Percentiles rank a stretch among this genome's conserved stretches.
These are phyloP conservation scores for Sphaeramia orbicularis DNA, from an alignment of 2,797 vertebrate species.

Conservation along the genomic window DNA sequence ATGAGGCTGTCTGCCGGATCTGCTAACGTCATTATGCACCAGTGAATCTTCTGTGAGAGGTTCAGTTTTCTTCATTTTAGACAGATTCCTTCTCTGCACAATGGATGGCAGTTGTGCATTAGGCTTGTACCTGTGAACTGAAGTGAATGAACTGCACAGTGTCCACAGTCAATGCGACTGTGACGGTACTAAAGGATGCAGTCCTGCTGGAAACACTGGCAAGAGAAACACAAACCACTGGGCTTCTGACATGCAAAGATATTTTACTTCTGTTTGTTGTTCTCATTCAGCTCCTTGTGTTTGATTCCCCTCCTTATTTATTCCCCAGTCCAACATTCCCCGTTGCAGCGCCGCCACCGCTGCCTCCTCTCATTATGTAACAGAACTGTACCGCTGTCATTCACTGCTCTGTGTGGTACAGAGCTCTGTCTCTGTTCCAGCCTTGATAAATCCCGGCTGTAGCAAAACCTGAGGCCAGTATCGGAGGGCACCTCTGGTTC, in stretches of 20 bases:
- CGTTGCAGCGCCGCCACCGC: background rate
- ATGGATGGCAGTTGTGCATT: constrained; percentile 8
- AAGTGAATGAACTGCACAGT: constrained; percentile 5
- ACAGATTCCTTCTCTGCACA: constrained; percentile 10
- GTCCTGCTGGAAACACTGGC: constrained; percentile 7
- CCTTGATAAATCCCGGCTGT: constrained; percentile 34
- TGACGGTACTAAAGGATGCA: constrained; percentile 28
- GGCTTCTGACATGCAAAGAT: constrained; percentile 23
- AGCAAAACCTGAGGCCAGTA: constrained; percentile 29
- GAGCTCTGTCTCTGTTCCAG: constrained; percentile 47
- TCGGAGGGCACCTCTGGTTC: constrained; percentile 52
- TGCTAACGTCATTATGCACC: constrained; percentile 55
- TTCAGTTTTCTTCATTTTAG: constrained; percentile 27
- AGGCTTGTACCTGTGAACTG: background rate
- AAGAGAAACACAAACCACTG: constrained; percentile 9
- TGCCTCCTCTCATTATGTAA: constrained; percentile 53
- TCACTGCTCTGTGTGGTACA: constrained; percentile 28
- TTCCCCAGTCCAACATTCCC: constrained; percentile 42
- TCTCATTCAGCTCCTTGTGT: constrained; percentile 17
- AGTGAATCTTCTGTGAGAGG: constrained; percentile 25
- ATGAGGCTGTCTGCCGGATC: constrained; percentile 39
- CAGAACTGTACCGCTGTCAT: constrained; percentile 34
- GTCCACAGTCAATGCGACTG: constrained; percentile 24
- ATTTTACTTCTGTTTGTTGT: constrained; percentile 16
- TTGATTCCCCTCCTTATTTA: constrained; percentile 34